Evolutionary conservation across 2,888 invertebrate species (phyloP).

Genomic region (Thelaira solivaga): DNA sequence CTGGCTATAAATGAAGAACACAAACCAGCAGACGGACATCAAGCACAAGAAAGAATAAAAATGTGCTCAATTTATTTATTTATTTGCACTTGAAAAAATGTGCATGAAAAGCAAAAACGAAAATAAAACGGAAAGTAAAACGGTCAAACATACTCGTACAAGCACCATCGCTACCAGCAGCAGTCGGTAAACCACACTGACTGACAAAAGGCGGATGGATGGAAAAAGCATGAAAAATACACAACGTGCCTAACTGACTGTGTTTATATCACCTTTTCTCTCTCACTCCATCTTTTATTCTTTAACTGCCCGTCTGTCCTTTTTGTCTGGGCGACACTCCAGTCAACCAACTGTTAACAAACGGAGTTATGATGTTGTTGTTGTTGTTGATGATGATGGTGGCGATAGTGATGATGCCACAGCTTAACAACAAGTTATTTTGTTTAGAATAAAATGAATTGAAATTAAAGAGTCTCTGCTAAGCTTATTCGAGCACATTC

Average conservation of each 20-base stretch:
- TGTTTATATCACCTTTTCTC: too few relatives aligned
- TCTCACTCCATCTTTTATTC: too few relatives aligned
- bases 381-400: too few relatives aligned
- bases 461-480: conserved; percentile 14
- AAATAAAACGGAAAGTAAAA: conserved; percentile 54
- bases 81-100: conserved; percentile 55
- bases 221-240: conserved; percentile 13
- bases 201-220: neutral
- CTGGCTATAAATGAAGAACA: neutral
- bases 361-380: conserved; percentile 8
- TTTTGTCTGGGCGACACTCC: conserved; percentile 3
- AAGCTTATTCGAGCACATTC: neutral
- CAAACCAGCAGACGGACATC: conserved; percentile 3
- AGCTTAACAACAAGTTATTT: conserved; percentile 31
- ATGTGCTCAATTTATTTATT: conserved; percentile 16
- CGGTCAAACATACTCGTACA: conserved; percentile 18
- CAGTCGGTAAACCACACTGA: conserved; percentile 11
- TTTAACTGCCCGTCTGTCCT: neutral
- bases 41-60: neutral
- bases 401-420: too few relatives aligned
- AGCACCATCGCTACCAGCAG: neutral
- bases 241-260: conserved; percentile 6
- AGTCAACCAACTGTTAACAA: conserved; percentile 31
- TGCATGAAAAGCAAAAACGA: conserved; percentile 55
- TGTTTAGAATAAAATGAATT: conserved; percentile 17